Base-by-base conservation (phyloP, 2,888 invertebrate genomes). In the Adineta ricciae region DNA sequence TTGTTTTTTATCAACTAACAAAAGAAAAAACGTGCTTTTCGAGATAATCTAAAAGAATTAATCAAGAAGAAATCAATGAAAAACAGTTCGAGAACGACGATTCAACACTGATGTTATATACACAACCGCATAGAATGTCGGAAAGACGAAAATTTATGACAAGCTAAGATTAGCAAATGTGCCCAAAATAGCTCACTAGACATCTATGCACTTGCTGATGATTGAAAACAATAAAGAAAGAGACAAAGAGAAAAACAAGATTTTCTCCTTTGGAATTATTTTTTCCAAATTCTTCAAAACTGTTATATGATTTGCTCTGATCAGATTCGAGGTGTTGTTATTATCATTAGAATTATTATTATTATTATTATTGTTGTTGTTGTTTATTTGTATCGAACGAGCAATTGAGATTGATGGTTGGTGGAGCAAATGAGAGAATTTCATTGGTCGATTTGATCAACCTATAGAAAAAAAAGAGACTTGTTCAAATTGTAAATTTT, bases 151-250 rank as follows among this genome's bases (percentile, higher is more conserved):
- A 64, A 64, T 64, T 64, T 64, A 64, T 64, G 64, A 64, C 64
- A 64, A 64, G 32, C 64, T 64, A 64, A 64, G 64, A 64, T 64
- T 64, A 64, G 64, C 64, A 64, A 64, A 64, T 64, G 64, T 64
- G 64, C 64, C 64, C 64, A 64, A 64, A 64, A 64, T 64, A 64
- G 64, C 64, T 64, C 64, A 32, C 64, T 64, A 64, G 64, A 64
- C 64, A 64, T 64, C 64, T 64, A 64, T 64, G 64, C 64, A 64
- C 64, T 64, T 64, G 32, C 7, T 36, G 19, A 64, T 64, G 14
- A 64, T 14, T 27, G 32, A 36, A 64, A 64, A 64, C 64, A 64
- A 64, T 32, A 64, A 64, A 27, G 64, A 64, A 64, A 64, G 16
- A 32, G 19, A 64, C 4, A 16, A 64, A 32, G 19, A 64, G 19